A percentile compares a stretch with the other conserved stretches of the same genome.
These are phyloP conservation scores for Galeopterus variegatus DNA, from an alignment of 2,113 vertebrate genomes.

Conservation along the genomic window DNA sequence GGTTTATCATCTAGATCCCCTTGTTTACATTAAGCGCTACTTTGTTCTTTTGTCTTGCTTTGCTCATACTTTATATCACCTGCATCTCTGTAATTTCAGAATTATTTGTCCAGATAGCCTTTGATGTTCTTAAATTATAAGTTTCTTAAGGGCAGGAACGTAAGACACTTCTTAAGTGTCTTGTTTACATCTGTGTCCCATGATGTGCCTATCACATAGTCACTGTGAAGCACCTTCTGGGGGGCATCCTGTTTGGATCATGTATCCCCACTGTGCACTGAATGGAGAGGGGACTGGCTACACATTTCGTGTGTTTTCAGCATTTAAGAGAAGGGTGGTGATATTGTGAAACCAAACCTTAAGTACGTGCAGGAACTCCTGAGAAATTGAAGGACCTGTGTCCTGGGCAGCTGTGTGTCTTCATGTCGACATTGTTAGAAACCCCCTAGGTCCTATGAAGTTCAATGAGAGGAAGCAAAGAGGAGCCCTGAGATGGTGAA, in stretches of 20 bases:
- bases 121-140: constrained; percentile 2
- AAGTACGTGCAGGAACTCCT: background rate
- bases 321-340: background rate
- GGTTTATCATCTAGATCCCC: too few species aligned
- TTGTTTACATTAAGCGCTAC: background rate
- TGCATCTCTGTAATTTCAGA: background rate
- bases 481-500: background rate
- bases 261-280: background rate
- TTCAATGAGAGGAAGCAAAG: constrained; percentile 13
- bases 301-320: background rate
- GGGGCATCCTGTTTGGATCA: background rate
- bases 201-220: background rate
- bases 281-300: background rate
- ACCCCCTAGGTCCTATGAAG: background rate
- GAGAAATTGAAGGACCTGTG: background rate
- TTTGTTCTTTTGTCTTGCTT: background rate
- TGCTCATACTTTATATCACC: background rate
- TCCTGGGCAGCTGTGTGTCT: background rate
- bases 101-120: background rate
- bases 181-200: background rate
- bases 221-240: background rate
- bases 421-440: background rate
- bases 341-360: background rate
- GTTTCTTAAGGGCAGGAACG: background rate
- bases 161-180: background rate